Evolutionary conservation across 2,888 invertebrate species (phyloP).

Genomic region (Melangyna quadrimaculata): DNA sequence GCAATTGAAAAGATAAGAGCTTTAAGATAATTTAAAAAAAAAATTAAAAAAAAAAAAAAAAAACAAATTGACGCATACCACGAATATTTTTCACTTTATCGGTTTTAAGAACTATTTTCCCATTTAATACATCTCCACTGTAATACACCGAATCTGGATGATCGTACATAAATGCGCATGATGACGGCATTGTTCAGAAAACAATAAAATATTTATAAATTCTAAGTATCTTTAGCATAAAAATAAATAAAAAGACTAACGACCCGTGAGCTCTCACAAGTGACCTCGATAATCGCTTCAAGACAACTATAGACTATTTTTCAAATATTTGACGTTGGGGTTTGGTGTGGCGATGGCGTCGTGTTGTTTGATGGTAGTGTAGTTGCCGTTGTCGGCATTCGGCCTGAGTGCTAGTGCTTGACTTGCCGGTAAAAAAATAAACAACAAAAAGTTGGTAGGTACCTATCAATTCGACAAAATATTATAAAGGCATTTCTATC

Average conservation of each 20-base stretch:
- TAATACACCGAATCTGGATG: conserved; percentile 52
- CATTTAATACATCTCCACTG: conserved; percentile 58
- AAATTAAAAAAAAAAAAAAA: not conserved
- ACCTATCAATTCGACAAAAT: not conserved
- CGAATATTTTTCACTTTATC: conserved; percentile 54
- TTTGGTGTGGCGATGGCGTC: not conserved
- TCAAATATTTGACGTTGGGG: not conserved
- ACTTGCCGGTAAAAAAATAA: not conserved
- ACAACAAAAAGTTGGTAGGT: not conserved
- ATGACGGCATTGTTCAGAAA: conserved; percentile 46
- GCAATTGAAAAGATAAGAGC: not conserved
- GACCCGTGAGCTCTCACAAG: not conserved
- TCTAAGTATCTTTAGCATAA: not conserved
- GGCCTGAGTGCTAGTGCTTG: too few relatives aligned
- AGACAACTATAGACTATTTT: not conserved
- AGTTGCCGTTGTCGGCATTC: too few relatives aligned
- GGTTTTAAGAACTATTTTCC: conserved; percentile 56
- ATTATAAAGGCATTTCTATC: not conserved
- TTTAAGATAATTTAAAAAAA: not conserved
- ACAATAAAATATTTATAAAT: not conserved
- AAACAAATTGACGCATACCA: conserved; percentile 20
- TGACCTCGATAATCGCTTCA: conserved; percentile 1
- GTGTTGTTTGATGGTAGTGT: too few relatives aligned
- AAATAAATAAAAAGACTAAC: not conserved
- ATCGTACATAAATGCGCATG: conserved; percentile 57